Percentiles rank a stretch among this genome's conserved stretches.
phyloP scores from a whole-genome alignment of 2,797 vertebrate genomes.

The Spheniscus humboldti region DNA sequence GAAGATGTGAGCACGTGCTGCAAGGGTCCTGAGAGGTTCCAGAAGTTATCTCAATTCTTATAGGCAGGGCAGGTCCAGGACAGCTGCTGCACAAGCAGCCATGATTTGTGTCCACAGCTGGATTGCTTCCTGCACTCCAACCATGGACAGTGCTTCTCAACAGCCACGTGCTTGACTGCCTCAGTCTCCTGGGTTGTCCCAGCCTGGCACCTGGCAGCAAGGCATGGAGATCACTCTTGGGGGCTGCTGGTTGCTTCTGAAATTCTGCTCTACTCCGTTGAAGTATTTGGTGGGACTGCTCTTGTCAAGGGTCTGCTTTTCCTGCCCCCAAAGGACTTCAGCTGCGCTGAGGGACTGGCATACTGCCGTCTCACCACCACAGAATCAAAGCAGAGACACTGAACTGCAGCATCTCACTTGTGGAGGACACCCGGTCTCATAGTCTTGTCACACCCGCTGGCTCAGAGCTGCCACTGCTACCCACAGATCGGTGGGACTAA shows the following conservation, averaged over 20 bases:
- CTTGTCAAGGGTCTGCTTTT: background rate
- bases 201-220: background rate
- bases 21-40: rapidly evolving
- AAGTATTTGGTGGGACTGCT: background rate
- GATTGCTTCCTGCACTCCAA: background rate
- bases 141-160: background rate
- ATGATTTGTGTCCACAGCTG: rapidly evolving
- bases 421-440: background rate
- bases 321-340: background rate
- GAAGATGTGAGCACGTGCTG: background rate
- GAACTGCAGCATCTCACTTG: background rate
- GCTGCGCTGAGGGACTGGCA: background rate
- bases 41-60: background rate
- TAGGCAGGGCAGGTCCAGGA: background rate
- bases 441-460: background rate
- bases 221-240: background rate
- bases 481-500: background rate
- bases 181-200: background rate
- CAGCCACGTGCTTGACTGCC: background rate
- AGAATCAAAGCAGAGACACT: background rate
- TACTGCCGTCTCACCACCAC: background rate
- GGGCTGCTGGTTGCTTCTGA: background rate
- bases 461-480: background rate
- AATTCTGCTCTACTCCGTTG: background rate
- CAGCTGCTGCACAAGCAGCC: background rate